A percentile compares a stretch with the other conserved stretches of the same genome.
phyloP scores from a whole-genome alignment of 2,113 vertebrate genomes.

The Hipposideros armiger region DNA sequence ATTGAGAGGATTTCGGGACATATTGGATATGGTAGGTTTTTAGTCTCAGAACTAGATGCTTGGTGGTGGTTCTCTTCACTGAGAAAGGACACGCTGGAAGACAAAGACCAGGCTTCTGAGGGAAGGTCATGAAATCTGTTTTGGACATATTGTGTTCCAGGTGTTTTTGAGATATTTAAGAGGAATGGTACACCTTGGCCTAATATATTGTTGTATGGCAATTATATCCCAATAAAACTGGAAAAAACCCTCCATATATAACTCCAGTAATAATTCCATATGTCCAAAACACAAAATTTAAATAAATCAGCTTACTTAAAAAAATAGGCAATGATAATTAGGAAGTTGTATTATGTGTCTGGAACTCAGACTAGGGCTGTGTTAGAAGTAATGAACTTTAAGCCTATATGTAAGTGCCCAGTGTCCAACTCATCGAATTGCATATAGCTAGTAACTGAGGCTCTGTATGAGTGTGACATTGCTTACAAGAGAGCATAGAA shows the following conservation, averaged over 20 bases:
- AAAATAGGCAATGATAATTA: not conserved
- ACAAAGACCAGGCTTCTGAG: not conserved
- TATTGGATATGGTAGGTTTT: not conserved
- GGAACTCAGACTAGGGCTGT: not conserved
- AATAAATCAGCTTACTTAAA: not conserved
- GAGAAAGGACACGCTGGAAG: not conserved
- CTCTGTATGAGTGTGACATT: not conserved
- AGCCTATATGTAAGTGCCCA: not conserved
- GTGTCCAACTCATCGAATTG: not conserved
- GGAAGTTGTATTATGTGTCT: not conserved
- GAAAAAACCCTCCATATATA: not conserved
- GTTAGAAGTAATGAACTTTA: not conserved
- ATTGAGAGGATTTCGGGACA: not conserved
- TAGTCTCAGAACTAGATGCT: not conserved
- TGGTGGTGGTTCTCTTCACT: not conserved
- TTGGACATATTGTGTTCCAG: not conserved
- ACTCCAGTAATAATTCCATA: not conserved
- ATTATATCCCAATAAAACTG: not conserved
- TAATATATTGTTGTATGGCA: not conserved
- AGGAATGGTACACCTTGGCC: not conserved
- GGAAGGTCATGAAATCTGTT: not conserved
- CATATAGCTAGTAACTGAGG: not conserved
- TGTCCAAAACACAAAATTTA: not conserved
- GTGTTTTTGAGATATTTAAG: not conserved
- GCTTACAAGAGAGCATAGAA: not conserved